Conservation (phyloP, 1,140 invertebrate genomes). For the Rhopalosiphum padi region DNA sequence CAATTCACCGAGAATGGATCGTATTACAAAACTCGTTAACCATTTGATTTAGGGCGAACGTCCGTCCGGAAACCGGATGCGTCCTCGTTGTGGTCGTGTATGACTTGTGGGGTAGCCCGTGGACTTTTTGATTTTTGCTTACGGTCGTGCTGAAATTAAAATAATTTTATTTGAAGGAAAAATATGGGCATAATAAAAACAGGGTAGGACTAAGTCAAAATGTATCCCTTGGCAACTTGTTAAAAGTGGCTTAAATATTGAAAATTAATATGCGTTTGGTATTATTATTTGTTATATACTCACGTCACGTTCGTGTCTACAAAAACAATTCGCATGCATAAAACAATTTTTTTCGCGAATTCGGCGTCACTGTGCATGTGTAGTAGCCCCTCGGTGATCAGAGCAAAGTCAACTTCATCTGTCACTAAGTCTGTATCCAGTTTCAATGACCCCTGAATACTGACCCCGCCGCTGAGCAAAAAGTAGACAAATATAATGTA, state of each 20-base stretch:
- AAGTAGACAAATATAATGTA: background rate
- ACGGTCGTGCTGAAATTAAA: slow-evolving; percentile 69
- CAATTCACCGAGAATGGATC: slow-evolving; percentile 57
- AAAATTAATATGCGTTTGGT: background rate
- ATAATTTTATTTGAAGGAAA: slow-evolving; percentile 29
- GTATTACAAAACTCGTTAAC: slow-evolving; percentile 79
- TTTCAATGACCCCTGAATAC: slow-evolving; percentile 73
- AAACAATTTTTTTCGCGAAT: slow-evolving; percentile 77
- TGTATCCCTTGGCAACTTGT: background rate
- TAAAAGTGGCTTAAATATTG: background rate
- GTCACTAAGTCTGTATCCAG: slow-evolving; percentile 74
- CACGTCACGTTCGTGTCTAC: slow-evolving; percentile 74
- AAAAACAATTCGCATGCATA: slow-evolving; percentile 82
- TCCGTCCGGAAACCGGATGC: slow-evolving; percentile 70
- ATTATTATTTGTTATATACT: slow-evolving; percentile 59
- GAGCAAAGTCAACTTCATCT: slow-evolving; percentile 75
- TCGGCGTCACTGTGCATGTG: slow-evolving; percentile 74
- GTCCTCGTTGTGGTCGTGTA: slow-evolving; percentile 68
- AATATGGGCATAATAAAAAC: background rate
- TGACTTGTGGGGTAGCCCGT: slow-evolving; percentile 72
- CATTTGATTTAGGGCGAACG: slow-evolving; percentile 78
- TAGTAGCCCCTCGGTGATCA: slow-evolving; percentile 62
- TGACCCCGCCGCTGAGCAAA: slow-evolving; percentile 71
- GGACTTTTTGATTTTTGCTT: slow-evolving; percentile 74
- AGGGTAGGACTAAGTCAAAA: background rate